phyloP scores from a whole-genome alignment of 1,140 invertebrate species.

The Thalassaphorura encarpata region DNA sequence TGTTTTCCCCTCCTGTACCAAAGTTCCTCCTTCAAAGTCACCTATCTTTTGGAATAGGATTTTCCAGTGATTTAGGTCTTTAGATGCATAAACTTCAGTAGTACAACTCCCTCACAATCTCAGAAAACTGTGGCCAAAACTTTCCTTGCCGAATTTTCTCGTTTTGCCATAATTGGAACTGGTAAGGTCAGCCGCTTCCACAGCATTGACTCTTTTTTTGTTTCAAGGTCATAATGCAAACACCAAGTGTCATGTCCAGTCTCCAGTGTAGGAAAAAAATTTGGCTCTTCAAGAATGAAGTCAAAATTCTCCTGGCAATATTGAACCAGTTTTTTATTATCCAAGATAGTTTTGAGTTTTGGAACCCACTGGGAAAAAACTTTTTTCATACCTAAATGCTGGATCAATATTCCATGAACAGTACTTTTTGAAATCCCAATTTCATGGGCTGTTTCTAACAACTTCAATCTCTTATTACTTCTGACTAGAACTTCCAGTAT shows the following conservation, averaged over 20 bases:
- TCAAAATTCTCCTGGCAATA: slow-evolving; percentile 1
- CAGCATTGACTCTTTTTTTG: neutral
- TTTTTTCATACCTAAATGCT: neutral
- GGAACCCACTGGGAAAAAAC: slow-evolving; percentile 1
- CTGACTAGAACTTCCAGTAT: neutral
- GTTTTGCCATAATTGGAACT: slow-evolving; percentile 27
- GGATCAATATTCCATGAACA: neutral
- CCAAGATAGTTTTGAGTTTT: neutral
- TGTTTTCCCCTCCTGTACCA: neutral
- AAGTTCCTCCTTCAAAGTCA: neutral
- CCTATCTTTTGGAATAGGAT: slow-evolving; percentile 1
- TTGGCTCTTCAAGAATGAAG: neutral
- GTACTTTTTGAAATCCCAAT: neutral
- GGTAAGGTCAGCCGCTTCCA: slow-evolving; percentile 5
- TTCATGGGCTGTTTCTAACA: neutral
- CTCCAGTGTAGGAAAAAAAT: neutral
- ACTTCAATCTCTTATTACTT: neutral
- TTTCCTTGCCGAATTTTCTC: slow-evolving; percentile 1
- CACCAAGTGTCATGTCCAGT: neutral
- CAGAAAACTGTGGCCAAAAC: slow-evolving; percentile 3
- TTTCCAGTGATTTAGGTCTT: neutral
- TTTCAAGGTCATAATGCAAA: neutral
- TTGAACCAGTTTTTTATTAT: slow-evolving; percentile 1
- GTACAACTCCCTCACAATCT: neutral
- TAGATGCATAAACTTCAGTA: neutral